Base-by-base conservation (phyloP, 1,140 invertebrate species). In the Spodoptera frugiperda region DNA sequence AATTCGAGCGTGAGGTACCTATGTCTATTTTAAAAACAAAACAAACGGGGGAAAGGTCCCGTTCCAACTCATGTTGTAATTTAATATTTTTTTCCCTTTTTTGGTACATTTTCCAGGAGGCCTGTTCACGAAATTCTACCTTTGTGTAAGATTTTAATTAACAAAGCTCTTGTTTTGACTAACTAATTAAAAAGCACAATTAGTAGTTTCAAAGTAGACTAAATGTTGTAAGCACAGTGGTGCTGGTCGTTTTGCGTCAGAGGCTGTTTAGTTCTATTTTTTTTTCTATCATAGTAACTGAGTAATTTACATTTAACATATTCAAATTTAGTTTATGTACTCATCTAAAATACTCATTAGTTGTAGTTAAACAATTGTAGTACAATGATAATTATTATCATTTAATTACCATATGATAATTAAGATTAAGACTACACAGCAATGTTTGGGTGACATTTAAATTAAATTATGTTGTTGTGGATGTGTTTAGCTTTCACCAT, bases 141-240 rank as follows among this genome's bases (percentile, higher is more conserved):
- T 71, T 55, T 68, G 48, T 67, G 19, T 67, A 71, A 71, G 53
- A 57, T 44, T 71, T 71, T 57, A 71, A 71, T 71, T 55, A 71
- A 54, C 68, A 55, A 39, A 39, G 57, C 49, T 54, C 68, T 53
- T 17, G 30, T 71, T 55, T 54, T 44, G 8, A 53, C 4, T 19
- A 21, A 21, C 44, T 65, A 65, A 65, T 65, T 65, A 33, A 55
- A 68, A 70, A 55, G 53, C 19, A 71, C n/a, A 25, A 71, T 71
- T 71, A 71, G 51, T 54, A 57, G 68, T 71, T 65, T 59, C 14
- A 14, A 49, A 48, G 61, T 49, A 48, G 44, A 21, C 61, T 65
- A 49, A 61, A 61, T 44, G 57, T 61, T 2, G 33, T 44, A 61
- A 33, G 3, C 14, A 25, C 10, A 15, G 25, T 39, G 17, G 10